phyloP scores from a whole-genome alignment of 2,888 invertebrate genomes.

The Polietes domitor region DNA sequence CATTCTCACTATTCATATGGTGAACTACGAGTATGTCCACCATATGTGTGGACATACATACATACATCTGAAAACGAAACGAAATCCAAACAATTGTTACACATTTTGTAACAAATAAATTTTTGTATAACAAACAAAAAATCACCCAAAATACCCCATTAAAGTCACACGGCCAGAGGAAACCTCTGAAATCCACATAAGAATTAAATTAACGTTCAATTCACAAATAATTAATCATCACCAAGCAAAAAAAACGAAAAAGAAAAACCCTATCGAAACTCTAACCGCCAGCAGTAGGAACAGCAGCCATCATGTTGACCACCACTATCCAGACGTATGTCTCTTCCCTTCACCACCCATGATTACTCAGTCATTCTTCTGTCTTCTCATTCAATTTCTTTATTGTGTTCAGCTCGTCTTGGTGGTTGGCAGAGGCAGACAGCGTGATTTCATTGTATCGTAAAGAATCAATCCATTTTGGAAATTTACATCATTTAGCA shows the following conservation, averaged over 20 bases:
- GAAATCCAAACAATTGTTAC: conserved; percentile 29
- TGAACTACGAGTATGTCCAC: too few species aligned
- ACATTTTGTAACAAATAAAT: conserved; percentile 12
- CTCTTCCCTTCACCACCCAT: conserved; percentile 14
- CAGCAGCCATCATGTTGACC: conserved; percentile 39
- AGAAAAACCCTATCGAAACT: background rate
- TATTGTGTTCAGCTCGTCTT: background rate
- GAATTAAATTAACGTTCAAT: conserved; percentile 56
- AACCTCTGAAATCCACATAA: background rate
- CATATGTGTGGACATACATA: too few species aligned
- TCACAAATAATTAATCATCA: conserved; percentile 63
- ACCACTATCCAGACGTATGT: background rate
- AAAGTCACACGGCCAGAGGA: background rate
- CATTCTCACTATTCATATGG: too few species aligned
- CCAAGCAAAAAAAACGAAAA: conserved; percentile 29
- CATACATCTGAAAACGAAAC: background rate
- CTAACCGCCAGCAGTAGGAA: background rate
- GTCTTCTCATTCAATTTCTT: background rate
- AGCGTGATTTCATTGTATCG: background rate
- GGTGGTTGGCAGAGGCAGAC: background rate
- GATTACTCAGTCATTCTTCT: too few species aligned
- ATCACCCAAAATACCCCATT: conserved; percentile 9
- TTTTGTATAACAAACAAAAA: background rate
- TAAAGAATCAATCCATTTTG: conserved; percentile 51
- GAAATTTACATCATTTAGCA: conserved; percentile 78